A percentile compares a stretch with the other conserved stretches of the same genome.
Conservation (phyloP, 1,140 invertebrate species). For the Drosophila oshimai region DNA sequence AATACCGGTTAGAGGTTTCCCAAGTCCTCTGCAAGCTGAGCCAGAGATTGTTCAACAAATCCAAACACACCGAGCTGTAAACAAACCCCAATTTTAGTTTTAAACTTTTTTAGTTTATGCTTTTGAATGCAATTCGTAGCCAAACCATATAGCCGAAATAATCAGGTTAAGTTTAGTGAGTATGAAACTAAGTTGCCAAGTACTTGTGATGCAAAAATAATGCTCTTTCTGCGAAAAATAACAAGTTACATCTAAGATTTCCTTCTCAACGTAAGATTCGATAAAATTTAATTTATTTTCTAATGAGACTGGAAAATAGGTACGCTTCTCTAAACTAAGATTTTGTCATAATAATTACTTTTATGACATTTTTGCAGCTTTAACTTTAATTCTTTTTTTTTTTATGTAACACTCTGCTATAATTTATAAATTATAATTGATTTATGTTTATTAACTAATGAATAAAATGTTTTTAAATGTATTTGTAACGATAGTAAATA, state of each 20-base stretch:
- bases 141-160: slow-evolving; percentile 12
- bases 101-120: slow-evolving; percentile 5
- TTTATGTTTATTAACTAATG: no score
- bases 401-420: no score
- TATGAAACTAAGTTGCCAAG: slow-evolving; percentile 27
- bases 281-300: background rate
- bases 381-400: no score
- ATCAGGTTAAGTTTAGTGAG: slow-evolving; percentile 9
- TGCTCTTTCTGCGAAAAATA: slow-evolving; percentile 22
- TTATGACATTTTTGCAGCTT: no score
- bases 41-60: slow-evolving; percentile 44
- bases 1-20: slow-evolving; percentile 65
- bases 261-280: background rate
- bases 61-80: slow-evolving; percentile 63
- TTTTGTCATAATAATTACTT: background rate
- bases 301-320: background rate
- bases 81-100: slow-evolving; percentile 19
- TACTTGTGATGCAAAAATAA: slow-evolving; percentile 47
- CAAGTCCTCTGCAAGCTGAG: slow-evolving; percentile 46
- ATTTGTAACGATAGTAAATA: no score
- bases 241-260: background rate
- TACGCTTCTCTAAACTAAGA: background rate
- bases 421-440: no score
- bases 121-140: slow-evolving; percentile 32
- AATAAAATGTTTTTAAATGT: no score